Conservation (phyloP, 2,797 vertebrate species). For the Setipinna tenuifilis region DNA sequence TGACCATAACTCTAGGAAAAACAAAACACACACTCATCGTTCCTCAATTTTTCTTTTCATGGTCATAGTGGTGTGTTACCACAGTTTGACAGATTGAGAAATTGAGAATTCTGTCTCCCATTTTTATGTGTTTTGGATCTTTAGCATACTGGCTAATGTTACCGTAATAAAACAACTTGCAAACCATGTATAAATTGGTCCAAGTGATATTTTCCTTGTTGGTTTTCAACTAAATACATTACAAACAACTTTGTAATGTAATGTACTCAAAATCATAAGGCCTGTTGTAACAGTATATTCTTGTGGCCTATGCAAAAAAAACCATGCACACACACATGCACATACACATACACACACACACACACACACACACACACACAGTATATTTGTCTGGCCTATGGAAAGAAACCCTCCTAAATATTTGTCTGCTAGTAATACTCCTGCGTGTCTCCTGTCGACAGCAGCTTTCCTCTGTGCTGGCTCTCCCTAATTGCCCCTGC, state of each 20-base stretch:
- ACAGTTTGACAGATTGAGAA: background rate
- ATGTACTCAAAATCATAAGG: too few relatives aligned
- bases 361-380: too few relatives aligned
- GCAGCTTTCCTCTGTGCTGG: background rate
- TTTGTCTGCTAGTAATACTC: background rate
- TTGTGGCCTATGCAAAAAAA: too few relatives aligned
- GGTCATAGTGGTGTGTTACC: background rate
- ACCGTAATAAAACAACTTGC: background rate
- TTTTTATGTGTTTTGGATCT: background rate
- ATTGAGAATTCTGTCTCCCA: background rate
- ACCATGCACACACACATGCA: too few relatives aligned
- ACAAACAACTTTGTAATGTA: too few relatives aligned
- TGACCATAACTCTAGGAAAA: too few relatives aligned
- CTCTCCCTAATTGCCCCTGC: slow-evolving; percentile 31
- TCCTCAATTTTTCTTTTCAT: too few relatives aligned
- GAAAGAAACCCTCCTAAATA: background rate
- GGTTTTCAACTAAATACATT: background rate
- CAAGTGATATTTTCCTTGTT: background rate
- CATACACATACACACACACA: too few relatives aligned
- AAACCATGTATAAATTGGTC: background rate
- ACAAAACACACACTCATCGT: too few relatives aligned
- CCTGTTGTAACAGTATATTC: too few relatives aligned
- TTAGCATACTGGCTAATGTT: background rate
- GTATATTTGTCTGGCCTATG: background rate
- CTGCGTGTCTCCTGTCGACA: background rate